A percentile compares a stretch with the other conserved stretches of the same genome.
These are phyloP conservation scores for Drosophila prosaltans DNA, from an alignment of 1,140 invertebrate genomes.

Conservation along the genomic window DNA sequence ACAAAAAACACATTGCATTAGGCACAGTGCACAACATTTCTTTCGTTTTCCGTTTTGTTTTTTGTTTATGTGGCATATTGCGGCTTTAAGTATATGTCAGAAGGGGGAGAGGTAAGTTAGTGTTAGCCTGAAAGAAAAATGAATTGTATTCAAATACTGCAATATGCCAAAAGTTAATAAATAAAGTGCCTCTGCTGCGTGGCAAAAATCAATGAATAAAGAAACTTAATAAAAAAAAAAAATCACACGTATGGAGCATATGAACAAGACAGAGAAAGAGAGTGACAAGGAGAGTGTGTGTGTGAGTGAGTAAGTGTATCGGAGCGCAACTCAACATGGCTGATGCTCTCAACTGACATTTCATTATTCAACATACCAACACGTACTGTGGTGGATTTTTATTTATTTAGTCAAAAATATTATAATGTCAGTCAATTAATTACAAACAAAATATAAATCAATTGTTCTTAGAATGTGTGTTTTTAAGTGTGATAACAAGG, in stretches of 20 bases:
- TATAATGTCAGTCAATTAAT: slow-evolving; percentile 7
- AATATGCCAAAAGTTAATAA: slow-evolving; percentile 8
- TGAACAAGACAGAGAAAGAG: slow-evolving; percentile 24
- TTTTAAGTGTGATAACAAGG: not conserved
- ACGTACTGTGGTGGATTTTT: slow-evolving; percentile 60
- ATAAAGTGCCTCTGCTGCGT: slow-evolving; percentile 37
- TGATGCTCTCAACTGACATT: slow-evolving; percentile 44
- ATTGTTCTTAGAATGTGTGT: not conserved
- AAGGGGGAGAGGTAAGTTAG: not conserved
- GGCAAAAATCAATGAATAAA: slow-evolving; percentile 61
- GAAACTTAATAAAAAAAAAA: slow-evolving; percentile 40
- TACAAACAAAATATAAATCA: not conserved
- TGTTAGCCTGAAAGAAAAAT: not conserved
- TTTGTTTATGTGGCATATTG: slow-evolving; percentile 76
- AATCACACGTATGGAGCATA: slow-evolving; percentile 37
- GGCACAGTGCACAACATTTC: slow-evolving; percentile 1
- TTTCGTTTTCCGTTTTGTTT: slow-evolving; percentile 28
- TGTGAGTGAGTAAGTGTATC: slow-evolving; percentile 62
- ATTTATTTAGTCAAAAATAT: slow-evolving; percentile 15
- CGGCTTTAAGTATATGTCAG: slow-evolving; percentile 16
- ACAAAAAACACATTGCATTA: slow-evolving; percentile 6
- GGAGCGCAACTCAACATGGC: slow-evolving; percentile 77
- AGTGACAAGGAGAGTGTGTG: slow-evolving; percentile 33
- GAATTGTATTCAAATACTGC: slow-evolving; percentile 30
- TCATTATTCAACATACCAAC: slow-evolving; percentile 20